Conservation (phyloP, 2,113 vertebrate species). For the Motacilla tschutschensis region DNA sequence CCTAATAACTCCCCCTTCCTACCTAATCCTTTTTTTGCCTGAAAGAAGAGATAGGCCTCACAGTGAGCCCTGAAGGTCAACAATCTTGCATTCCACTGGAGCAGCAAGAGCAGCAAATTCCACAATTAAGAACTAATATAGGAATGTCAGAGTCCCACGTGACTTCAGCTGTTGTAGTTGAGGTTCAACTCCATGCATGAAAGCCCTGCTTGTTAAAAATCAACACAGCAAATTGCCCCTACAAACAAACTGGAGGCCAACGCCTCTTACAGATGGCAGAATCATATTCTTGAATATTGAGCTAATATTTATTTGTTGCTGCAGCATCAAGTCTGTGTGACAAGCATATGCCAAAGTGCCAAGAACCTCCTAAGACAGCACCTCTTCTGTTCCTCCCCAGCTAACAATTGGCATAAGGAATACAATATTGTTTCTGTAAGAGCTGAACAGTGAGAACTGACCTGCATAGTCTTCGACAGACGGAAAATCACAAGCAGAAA, state of each 20-base stretch:
- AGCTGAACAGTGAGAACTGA: slow-evolving; percentile 31
- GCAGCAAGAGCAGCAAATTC: slow-evolving; percentile 24
- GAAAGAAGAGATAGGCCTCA: not conserved
- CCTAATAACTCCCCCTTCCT: not conserved
- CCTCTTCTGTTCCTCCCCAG: not conserved
- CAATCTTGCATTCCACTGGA: not conserved
- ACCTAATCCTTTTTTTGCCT: not conserved
- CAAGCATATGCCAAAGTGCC: slow-evolving; percentile 4
- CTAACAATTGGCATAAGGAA: slow-evolving; percentile 22
- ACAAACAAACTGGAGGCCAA: not conserved
- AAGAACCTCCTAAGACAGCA: slow-evolving; percentile 5
- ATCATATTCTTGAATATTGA: not conserved
- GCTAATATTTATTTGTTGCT: not conserved
- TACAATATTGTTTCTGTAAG: slow-evolving; percentile 46
- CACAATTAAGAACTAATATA: not conserved
- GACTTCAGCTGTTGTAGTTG: not conserved
- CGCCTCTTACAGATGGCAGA: rapidly evolving
- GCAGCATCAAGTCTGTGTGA: not conserved
- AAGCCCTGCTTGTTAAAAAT: not conserved
- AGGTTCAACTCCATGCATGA: not conserved
- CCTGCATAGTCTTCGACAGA: not conserved
- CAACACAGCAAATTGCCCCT: not conserved
- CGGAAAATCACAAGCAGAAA: slow-evolving; percentile 8
- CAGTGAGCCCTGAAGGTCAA: not conserved
- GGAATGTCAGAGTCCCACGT: not conserved